phyloP scores from a whole-genome alignment of 1,140 invertebrate genomes.

The Drosophila lini region DNA sequence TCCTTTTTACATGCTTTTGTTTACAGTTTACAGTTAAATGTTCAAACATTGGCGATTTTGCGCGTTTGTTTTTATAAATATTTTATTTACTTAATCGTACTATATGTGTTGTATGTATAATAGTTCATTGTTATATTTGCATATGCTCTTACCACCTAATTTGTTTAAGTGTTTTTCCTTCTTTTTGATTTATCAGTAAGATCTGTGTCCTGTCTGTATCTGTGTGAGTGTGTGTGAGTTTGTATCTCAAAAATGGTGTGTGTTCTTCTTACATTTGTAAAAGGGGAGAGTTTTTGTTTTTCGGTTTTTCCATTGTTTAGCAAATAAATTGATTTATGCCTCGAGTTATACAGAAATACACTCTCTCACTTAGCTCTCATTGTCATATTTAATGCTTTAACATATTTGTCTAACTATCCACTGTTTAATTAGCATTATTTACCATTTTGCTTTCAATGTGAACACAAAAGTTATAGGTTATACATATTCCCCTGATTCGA shows the following conservation, averaged over 20 bases:
- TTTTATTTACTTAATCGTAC: constrained; percentile 80
- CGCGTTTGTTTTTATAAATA: constrained; percentile 71
- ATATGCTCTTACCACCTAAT: constrained; percentile 75
- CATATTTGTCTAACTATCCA: constrained; percentile 82
- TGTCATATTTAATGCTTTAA: constrained; percentile 74
- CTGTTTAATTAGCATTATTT: constrained; percentile 67
- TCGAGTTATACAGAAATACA: constrained; percentile 56
- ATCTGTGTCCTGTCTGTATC: constrained; percentile 32
- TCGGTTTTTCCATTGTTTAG: constrained; percentile 37
- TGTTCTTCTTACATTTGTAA: constrained; percentile 54
- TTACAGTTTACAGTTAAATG: constrained; percentile 60
- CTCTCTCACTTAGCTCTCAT: constrained; percentile 46
- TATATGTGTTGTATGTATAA: constrained; percentile 79
- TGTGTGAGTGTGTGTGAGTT: constrained; percentile 11
- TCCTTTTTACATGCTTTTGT: constrained; percentile 53
- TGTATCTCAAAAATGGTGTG: constrained; percentile 42
- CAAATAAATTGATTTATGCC: constrained; percentile 78
- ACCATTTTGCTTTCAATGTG: constrained; percentile 64
- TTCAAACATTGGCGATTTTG: constrained; percentile 58
- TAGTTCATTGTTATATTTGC: constrained; percentile 83
- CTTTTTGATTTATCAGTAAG: constrained; percentile 78
- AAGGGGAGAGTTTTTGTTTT: constrained; percentile 47
- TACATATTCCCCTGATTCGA: constrained; percentile 26
- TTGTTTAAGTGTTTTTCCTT: constrained; percentile 73
- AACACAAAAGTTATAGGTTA: constrained; percentile 69